Percentiles rank a stretch among this genome's conserved stretches.
phyloP scores from a whole-genome alignment of 2,113 vertebrate species.

The Butorides virescens region DNA sequence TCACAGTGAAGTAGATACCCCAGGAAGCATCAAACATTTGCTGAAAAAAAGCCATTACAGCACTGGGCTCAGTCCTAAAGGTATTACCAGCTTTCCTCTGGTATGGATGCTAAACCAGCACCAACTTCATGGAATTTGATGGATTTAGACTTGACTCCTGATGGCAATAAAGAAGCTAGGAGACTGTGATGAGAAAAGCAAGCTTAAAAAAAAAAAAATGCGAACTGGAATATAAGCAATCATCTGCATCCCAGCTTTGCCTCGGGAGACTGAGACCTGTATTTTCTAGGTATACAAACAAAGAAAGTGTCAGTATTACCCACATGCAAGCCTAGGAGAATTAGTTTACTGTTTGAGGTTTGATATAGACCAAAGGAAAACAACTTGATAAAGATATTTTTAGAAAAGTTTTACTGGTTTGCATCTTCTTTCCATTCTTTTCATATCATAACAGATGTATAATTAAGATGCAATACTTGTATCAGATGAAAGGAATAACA shows the following conservation, averaged over 20 bases:
- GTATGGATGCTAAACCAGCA: not conserved
- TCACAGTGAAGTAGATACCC: not conserved
- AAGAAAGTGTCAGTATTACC: not conserved
- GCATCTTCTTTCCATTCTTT: not conserved
- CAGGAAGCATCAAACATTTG: not conserved
- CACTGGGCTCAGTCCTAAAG: not conserved
- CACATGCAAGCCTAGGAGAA: not conserved
- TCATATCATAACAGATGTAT: not conserved
- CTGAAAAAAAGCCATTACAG: not conserved
- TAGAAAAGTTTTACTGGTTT: not conserved
- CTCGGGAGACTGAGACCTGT: not conserved
- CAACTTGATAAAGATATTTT: not conserved
- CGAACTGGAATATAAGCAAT: not conserved
- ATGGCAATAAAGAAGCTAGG: not conserved
- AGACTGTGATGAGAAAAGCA: not conserved
- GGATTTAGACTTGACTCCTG: not conserved
- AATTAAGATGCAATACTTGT: not conserved
- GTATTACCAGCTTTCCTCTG: not conserved
- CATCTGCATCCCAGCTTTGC: not conserved
- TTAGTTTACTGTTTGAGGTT: not conserved
- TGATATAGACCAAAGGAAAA: not conserved
- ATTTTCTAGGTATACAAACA: not conserved
- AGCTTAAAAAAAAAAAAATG: not conserved
- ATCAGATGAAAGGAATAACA: not conserved
- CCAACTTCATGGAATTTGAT: not conserved